Evolutionary conservation across 2,797 vertebrate genomes (phyloP), one percentile per base, ranked within the genome.

Genomic region (Anas georgica): DNA sequence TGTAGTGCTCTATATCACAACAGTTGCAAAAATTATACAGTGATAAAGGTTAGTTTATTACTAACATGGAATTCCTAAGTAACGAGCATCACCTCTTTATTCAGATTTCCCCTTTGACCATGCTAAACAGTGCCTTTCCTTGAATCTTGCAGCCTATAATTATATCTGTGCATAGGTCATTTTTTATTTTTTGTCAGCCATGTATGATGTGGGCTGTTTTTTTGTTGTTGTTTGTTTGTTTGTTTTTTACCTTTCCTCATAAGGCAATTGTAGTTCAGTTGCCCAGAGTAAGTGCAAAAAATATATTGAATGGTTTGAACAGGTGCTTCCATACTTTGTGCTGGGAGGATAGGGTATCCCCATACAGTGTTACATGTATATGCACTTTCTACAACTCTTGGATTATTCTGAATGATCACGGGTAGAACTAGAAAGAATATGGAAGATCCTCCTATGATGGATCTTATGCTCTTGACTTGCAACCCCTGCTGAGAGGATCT

Each of bases 101-200:
- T 87, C 77, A 55, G 16, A 86, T 21, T 85, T 5, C 5, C 31
- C 73, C 16, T 88, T 84, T 56, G 58, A 72, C 17, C 33, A 54
- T 0, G 2, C 8, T 54, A 33, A 87, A 70, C n/a, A 41, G 8
- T 45, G 12, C 60, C 39, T 84, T 79, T 70, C 41, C 48, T 80
- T 76, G 56, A 76, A 70, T 52, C 12, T 56, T n/a, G 39, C 14
- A 91, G 45, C 25, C 28, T 60, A 5, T 56, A 83, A 60, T 78
- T 83, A 29, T 17, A 55, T 26, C 23, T 22, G 8, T 39, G 63
- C 6, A 41, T 23, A 54, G 54, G 12, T 33, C 0, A 46, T 33
- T 91, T 94, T 91, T 78, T 55, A 46, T 33, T 92, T 94, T 91
- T 78, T 55, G 41, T 70, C 43, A 74, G 33, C 35, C 5, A 2